phyloP scores from a whole-genome alignment of 2,113 vertebrate genomes.

The Castor canadensis region DNA sequence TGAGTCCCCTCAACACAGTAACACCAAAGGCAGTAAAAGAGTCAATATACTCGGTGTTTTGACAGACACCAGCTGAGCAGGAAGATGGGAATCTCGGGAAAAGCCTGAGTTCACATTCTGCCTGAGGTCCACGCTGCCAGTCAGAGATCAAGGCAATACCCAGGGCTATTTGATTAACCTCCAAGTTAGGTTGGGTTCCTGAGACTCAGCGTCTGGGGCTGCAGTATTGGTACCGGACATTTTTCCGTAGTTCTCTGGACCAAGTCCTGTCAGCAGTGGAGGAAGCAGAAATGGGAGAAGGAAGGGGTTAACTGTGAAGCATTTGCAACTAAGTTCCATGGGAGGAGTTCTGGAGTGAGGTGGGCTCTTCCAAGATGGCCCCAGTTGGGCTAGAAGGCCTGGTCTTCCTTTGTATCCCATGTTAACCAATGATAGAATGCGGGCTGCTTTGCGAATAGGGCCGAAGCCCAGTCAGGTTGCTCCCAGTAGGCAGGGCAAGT shows the following conservation, averaged over 20 bases:
- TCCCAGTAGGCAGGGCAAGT: not conserved
- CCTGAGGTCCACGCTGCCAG: not conserved
- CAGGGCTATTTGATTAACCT: not conserved
- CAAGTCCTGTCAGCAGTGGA: not conserved
- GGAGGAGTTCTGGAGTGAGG: too few relatives aligned
- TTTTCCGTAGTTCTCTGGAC: too few relatives aligned
- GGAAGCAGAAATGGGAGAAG: not conserved
- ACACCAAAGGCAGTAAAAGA: not conserved
- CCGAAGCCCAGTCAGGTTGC: not conserved
- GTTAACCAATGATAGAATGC: accelerated
- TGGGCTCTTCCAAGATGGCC: not conserved
- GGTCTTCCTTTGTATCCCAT: not conserved
- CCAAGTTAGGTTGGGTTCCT: too few relatives aligned
- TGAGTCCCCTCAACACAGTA: not conserved
- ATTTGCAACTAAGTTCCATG: accelerated
- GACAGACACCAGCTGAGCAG: not conserved
- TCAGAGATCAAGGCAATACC: not conserved
- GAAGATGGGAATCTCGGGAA: not conserved
- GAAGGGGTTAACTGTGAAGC: not conserved
- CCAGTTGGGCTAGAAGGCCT: not conserved
- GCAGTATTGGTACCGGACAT: accelerated
- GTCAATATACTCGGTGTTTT: not conserved
- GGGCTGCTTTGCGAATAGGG: not conserved
- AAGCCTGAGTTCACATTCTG: not conserved
- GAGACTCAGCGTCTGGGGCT: not conserved